phyloP scores from a whole-genome alignment of 2,888 invertebrate genomes.

The Tipula helvola region DNA sequence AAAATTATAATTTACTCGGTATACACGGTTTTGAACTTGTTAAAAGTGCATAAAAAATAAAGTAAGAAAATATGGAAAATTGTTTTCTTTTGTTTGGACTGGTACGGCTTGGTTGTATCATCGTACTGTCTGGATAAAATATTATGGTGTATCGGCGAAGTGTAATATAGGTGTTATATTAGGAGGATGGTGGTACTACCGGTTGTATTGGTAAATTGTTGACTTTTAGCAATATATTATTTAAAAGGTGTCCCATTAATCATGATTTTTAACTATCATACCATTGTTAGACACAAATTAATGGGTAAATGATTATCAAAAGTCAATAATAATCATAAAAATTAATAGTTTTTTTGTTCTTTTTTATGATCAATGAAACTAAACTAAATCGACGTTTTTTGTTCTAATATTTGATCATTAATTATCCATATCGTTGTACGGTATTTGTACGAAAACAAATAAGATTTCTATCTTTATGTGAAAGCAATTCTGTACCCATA shows the following conservation, averaged over 20 bases:
- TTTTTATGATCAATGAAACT: neutral
- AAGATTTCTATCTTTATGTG: neutral
- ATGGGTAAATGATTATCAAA: neutral
- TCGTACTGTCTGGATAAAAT: neutral
- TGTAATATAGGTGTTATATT: neutral
- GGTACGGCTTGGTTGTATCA: neutral
- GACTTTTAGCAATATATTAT: neutral
- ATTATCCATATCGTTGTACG: neutral
- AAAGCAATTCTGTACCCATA: neutral
- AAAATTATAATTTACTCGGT: neutral
- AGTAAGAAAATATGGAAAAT: neutral
- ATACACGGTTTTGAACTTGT: neutral
- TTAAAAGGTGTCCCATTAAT: neutral
- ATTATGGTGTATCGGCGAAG: neutral
- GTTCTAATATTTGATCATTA: neutral
- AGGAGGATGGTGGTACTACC: neutral
- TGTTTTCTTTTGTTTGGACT: neutral
- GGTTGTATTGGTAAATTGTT: neutral
- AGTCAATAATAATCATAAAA: neutral
- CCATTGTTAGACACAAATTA: neutral
- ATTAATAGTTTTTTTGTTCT: neutral
- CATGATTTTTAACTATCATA: neutral
- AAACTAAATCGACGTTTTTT: neutral
- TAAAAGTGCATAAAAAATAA: neutral
- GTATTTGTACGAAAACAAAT: neutral